Evolutionary conservation across 2,888 invertebrate species (phyloP).

Genomic region (Patella depressa): DNA sequence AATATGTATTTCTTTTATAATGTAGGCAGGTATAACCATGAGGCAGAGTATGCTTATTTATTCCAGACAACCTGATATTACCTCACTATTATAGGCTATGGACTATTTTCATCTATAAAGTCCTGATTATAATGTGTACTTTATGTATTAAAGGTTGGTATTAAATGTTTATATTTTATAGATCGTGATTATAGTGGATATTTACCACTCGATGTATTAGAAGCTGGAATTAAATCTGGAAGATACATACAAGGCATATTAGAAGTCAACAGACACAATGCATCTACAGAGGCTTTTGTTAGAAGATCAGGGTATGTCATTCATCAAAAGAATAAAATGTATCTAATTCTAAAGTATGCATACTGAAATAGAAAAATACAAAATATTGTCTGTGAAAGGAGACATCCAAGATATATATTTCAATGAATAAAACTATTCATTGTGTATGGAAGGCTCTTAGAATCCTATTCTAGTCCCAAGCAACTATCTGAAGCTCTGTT

Average conservation of each 20-base stretch:
- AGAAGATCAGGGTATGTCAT: slow-evolving; percentile 49
- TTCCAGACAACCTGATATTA: no score
- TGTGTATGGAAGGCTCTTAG: no score
- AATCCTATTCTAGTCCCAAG: no score
- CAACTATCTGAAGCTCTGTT: no score
- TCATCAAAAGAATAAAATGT: not conserved
- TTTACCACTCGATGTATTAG: slow-evolving; percentile 57
- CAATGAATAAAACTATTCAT: not conserved
- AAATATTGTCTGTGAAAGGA: not conserved
- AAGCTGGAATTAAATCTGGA: slow-evolving; percentile 61
- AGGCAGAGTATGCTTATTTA: no score
- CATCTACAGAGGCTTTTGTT: slow-evolving; percentile 66
- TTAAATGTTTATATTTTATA: slow-evolving; percentile 19
- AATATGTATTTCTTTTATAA: no score
- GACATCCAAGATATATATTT: not conserved
- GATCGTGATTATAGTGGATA: slow-evolving; percentile 59
- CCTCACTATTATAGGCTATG: no score
- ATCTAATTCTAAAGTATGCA: not conserved
- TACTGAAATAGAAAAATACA: not conserved
- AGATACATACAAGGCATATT: slow-evolving; percentile 61
- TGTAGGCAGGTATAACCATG: not conserved
- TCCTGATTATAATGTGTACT: no score
- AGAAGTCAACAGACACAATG: slow-evolving; percentile 66
- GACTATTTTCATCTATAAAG: no score
- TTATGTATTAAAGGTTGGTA: no score